Conservation (phyloP, 2,888 invertebrate species). For the Clusia tigrina region DNA sequence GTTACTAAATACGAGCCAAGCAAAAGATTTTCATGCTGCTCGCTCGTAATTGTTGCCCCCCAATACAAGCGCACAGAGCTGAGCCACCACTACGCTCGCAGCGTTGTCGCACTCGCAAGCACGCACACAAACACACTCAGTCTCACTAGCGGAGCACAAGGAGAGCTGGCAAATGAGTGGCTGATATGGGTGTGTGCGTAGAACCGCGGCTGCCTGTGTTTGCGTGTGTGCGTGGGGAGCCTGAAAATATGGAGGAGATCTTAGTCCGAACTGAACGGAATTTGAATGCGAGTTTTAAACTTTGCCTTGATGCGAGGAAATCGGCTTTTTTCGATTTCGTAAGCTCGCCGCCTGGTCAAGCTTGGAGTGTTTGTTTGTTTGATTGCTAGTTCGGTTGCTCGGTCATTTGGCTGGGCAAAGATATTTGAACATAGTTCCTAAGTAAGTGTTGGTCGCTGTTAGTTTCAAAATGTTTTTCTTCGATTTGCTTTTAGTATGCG, state of each 20-base stretch:
- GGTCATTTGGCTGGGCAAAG: conserved; percentile 10
- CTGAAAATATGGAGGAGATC: conserved; percentile 28
- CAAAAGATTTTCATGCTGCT: conserved; percentile 56
- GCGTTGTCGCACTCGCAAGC: too few species aligned
- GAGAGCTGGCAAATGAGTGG: neutral
- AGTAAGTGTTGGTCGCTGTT: conserved; percentile 12
- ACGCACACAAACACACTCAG: conserved; percentile 34
- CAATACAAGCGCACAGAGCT: neutral
- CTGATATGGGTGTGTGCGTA: neutral
- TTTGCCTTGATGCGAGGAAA: conserved; percentile 60
- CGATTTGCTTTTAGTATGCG: conserved; percentile 39
- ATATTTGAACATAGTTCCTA: conserved; percentile 5
- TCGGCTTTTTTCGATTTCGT: conserved; percentile 26
- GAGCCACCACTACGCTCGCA: conserved; percentile 22
- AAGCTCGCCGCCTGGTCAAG: conserved; percentile 17
- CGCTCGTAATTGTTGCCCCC: conserved; percentile 23
- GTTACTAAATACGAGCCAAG: conserved; percentile 63
- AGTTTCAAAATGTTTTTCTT: conserved; percentile 41
- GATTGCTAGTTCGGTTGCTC: conserved; percentile 7
- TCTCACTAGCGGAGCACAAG: neutral
- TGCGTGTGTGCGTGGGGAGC: conserved; percentile 27
- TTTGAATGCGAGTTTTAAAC: conserved; percentile 33
- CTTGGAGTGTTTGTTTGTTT: neutral
- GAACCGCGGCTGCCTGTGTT: neutral
- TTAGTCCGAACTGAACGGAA: conserved; percentile 27